phyloP scores from a whole-genome alignment of 2,113 vertebrate species.

The Dipodomys stephensi region DNA sequence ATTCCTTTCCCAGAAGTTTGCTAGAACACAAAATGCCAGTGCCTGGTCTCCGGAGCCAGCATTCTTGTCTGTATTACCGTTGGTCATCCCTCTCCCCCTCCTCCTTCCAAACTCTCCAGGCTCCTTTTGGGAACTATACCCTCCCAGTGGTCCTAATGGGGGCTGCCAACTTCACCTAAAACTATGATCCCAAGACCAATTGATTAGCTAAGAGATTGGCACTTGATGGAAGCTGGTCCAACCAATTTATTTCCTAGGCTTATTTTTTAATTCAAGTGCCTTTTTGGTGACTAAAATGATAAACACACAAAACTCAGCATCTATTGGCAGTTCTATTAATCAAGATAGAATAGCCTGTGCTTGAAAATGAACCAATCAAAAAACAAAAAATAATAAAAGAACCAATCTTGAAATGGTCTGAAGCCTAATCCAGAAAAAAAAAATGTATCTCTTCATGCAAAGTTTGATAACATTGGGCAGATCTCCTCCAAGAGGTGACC shows the following conservation, averaged over 20 bases:
- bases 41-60: background rate
- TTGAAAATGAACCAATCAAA: background rate
- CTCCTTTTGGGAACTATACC: background rate
- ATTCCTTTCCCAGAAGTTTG: background rate
- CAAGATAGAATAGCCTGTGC: background rate
- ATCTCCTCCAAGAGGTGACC: background rate
- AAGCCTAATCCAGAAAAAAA: background rate
- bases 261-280: background rate
- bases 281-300: background rate
- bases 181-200: background rate
- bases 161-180: background rate
- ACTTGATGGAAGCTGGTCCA: background rate
- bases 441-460: background rate
- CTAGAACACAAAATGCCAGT: background rate
- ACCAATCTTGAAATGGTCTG: background rate
- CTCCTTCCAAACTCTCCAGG: background rate
- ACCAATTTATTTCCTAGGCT: background rate
- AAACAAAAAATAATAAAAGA: background rate
- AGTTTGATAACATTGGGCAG: background rate
- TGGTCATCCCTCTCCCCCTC: background rate
- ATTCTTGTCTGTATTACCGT: background rate
- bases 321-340: background rate
- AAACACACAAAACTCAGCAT: background rate
- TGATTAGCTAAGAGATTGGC: conserved; percentile 12
- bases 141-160: background rate